A percentile compares a stretch with the other conserved stretches of the same genome.
Conservation (phyloP, 2,888 invertebrate genomes). For the Nineta flava region DNA sequence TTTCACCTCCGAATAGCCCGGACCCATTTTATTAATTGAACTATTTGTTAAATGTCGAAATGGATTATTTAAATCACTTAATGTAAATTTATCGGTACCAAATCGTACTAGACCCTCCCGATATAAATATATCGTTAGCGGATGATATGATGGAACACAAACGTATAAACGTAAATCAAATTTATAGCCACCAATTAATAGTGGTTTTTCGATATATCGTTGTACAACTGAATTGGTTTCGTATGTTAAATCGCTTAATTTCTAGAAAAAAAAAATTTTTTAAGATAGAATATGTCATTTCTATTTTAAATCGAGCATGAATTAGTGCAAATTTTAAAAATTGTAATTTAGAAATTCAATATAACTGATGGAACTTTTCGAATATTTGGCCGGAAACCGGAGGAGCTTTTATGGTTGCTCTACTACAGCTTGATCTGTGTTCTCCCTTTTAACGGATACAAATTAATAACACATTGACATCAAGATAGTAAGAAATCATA, state of each 20-base stretch:
- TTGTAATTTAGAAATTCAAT: background rate
- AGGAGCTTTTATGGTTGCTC: too few relatives aligned
- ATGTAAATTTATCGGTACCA: constrained; percentile 70
- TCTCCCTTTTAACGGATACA: too few relatives aligned
- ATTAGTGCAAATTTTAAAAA: background rate
- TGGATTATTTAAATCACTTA: constrained; percentile 68
- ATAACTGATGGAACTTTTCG: too few relatives aligned
- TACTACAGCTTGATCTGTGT: too few relatives aligned
- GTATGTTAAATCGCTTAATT: constrained; percentile 59
- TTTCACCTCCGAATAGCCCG: constrained; percentile 66
- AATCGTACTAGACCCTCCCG: constrained; percentile 69
- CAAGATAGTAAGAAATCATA: too few relatives aligned
- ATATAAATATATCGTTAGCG: constrained; percentile 75
- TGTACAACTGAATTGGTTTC: constrained; percentile 68
- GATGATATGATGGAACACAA: constrained; percentile 74
- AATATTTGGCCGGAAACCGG: too few relatives aligned
- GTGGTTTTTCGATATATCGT: constrained; percentile 59
- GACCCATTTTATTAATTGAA: constrained; percentile 77
- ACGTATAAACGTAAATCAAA: constrained; percentile 85
- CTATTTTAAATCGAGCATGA: background rate
- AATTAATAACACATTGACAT: too few relatives aligned
- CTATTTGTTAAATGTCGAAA: constrained; percentile 84
- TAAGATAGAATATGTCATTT: too few relatives aligned
- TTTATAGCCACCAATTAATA: constrained; percentile 76
- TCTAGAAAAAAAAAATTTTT: constrained; percentile 31